A percentile compares a stretch with the other conserved stretches of the same genome.
phyloP scores from a whole-genome alignment of 1,140 invertebrate genomes.

The Trichoplusia ni region DNA sequence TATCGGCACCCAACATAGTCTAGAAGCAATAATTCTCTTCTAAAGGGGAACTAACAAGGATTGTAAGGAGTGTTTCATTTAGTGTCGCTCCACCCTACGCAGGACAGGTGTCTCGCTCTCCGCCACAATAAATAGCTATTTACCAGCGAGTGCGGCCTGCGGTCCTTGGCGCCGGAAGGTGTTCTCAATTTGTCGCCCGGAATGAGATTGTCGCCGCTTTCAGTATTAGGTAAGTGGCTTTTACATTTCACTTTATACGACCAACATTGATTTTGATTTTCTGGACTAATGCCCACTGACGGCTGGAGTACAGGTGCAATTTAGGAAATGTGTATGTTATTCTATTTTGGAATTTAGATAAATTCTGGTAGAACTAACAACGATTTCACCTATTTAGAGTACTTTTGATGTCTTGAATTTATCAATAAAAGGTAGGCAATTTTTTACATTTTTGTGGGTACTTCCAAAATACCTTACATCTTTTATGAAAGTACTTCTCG shows the following conservation, averaged over 20 bases:
- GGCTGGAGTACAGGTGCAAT: not conserved
- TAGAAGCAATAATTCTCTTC: not conserved
- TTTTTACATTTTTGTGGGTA: too few relatives aligned
- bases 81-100: slow-evolving; percentile 31
- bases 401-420: too few relatives aligned
- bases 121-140: slow-evolving; percentile 72
- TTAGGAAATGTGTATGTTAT: not conserved
- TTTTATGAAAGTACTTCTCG: too few relatives aligned
- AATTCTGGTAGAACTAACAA: too few relatives aligned
- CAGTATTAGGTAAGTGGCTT: slow-evolving; percentile 72
- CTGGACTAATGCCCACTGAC: not conserved
- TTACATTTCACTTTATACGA: slow-evolving; percentile 70
- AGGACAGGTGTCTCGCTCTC: slow-evolving; percentile 63
- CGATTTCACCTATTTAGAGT: too few relatives aligned
- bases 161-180: slow-evolving; percentile 58
- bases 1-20: too few relatives aligned
- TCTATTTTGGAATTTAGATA: too few relatives aligned
- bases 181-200: slow-evolving; percentile 74
- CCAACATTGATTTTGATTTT: slow-evolving; percentile 39
- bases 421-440: too few relatives aligned
- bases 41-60: not conserved
- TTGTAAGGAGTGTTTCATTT: slow-evolving; percentile 18
- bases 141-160: slow-evolving; percentile 58
- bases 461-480: too few relatives aligned
- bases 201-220: slow-evolving; percentile 75